Base-by-base conservation (phyloP, 2,888 invertebrate genomes). In the Ophion costatus region DNA sequence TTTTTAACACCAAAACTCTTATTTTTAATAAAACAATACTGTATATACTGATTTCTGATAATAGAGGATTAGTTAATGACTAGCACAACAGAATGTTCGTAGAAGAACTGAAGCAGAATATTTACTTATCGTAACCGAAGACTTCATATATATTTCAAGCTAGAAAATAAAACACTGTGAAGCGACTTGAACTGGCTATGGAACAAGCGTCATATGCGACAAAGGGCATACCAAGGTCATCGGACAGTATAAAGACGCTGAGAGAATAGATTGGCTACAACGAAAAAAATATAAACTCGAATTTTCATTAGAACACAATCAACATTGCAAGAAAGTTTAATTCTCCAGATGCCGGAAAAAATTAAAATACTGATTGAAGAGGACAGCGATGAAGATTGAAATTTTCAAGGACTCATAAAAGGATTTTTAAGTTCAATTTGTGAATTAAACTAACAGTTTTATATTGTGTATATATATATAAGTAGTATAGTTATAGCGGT, bases 51-150 rank as follows among this genome's bases (percentile, higher is more conserved):
- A 1, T 56, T 56, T 56, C 56, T 17, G 56, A 56, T 17, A 56
- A 56, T 56, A 56, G 56, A 56, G 14, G 56, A 17, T 56, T 0
- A 56, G 56, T 56, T 56, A 56, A 56, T 56, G n/a, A 56, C 56
- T 56, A 0, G 56, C 56, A 56, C n/a, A 56, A 56, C 17, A 56
- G n/a, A 56, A 56, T 56, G 56, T 56, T 56, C n/a, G 56, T 56
- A n/a, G 56, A 56, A 56, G 56, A n/a, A 14, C 56, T 17, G n/a
- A 56, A 56, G 56, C 56, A 56, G 17, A 56, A 56, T n/a, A 56
- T 56, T 56, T 56, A 56, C 56, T 56, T 56, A 56, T 56, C 56
- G 56, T 56, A 56, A 56, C 56, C 56, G 56, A 56, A 56, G n/a
- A 56, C 17, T 17, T 14, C 56, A 56, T 56, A 1, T 56, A 56